Conservation (phyloP, 2,113 vertebrate species). For the Miniopterus natalensis region DNA sequence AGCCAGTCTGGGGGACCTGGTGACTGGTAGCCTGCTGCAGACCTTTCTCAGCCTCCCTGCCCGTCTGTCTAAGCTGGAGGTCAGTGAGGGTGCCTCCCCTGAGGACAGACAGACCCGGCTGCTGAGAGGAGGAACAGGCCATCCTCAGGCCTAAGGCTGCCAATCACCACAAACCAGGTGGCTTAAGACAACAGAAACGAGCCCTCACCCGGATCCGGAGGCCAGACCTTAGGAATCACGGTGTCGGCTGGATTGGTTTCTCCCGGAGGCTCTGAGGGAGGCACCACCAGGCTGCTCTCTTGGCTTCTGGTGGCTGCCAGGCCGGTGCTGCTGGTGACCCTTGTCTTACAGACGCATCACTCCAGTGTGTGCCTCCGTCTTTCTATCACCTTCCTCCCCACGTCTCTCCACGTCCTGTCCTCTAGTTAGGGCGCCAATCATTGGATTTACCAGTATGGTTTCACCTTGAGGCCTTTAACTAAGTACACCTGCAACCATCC, state of each 20-base stretch:
- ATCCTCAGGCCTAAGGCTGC: rapidly evolving
- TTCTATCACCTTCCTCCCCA: background rate
- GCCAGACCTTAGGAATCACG: background rate
- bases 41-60: background rate
- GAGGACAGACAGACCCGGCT: rapidly evolving
- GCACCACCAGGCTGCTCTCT: rapidly evolving
- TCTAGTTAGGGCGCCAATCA: background rate
- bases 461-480: background rate
- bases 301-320: background rate
- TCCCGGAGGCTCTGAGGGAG: background rate
- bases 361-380: too few species aligned
- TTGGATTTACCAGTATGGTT: background rate
- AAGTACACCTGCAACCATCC: background rate
- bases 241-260: too few species aligned
- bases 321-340: background rate
- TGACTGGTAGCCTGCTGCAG: too few species aligned
- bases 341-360: rapidly evolving
- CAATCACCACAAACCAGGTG: too few species aligned
- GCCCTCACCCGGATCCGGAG: background rate
- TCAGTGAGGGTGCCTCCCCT: rapidly evolving
- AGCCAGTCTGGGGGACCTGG: too few species aligned
- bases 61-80: background rate
- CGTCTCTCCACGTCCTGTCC: background rate
- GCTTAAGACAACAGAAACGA: background rate
- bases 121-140: rapidly evolving